Conservation (phyloP, 1,140 invertebrate genomes). For the Ruditapes philippinarum region DNA sequence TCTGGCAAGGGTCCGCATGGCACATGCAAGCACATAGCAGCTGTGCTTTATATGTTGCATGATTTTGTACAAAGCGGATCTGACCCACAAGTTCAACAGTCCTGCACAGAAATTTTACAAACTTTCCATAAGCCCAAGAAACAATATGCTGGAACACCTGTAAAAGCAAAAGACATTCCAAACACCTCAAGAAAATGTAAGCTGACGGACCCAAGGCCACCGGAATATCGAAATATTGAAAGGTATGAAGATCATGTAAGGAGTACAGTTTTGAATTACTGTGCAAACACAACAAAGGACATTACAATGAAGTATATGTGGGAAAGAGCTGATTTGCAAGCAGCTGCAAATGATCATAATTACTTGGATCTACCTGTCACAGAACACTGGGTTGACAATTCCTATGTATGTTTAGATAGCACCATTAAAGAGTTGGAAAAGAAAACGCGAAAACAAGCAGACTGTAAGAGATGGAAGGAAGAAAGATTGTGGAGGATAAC, state of each 20-base stretch:
- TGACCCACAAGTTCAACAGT: neutral
- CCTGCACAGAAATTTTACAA: slow-evolving; percentile 43
- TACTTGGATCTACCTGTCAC: neutral
- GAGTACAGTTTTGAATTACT: neutral
- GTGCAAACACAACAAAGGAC: neutral
- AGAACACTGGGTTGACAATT: neutral
- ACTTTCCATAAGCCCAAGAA: slow-evolving; percentile 48
- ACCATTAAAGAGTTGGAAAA: neutral
- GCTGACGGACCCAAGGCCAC: slow-evolving; percentile 31
- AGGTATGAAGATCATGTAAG: neutral
- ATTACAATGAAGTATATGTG: neutral
- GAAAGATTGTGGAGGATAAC: neutral
- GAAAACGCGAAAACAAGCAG: neutral
- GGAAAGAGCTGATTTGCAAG: neutral
- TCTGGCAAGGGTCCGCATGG: slow-evolving; percentile 18
- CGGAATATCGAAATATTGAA: slow-evolving; percentile 1
- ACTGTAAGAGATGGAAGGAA: neutral
- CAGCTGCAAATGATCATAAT: neutral
- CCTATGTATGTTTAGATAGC: neutral
- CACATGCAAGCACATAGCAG: slow-evolving; percentile 60
- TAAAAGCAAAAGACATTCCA: neutral
- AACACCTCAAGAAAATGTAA: neutral
- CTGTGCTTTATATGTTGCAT: slow-evolving; percentile 53
- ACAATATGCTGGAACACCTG: slow-evolving; percentile 9
- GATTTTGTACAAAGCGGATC: neutral